These are phyloP conservation scores for Bombus affinis DNA, from an alignment of 1,140 invertebrate species.

Conservation along the genomic window DNA sequence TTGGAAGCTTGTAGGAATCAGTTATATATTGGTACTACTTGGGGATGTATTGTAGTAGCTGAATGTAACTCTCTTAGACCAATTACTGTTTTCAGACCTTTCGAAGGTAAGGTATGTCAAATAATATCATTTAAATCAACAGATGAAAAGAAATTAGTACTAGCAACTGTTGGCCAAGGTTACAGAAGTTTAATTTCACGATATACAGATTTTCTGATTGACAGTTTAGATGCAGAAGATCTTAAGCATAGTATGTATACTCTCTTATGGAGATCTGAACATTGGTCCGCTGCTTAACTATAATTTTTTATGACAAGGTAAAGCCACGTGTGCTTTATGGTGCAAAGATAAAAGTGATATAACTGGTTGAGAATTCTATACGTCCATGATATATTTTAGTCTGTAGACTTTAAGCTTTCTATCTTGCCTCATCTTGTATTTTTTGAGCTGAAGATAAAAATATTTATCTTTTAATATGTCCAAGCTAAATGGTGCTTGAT, in stretches of 20 bases:
- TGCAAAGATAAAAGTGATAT: constrained; percentile 50
- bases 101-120: constrained; percentile 89
- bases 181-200: constrained; percentile 91
- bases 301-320: constrained; percentile 25
- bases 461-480: constrained; percentile 40
- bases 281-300: constrained; percentile 86
- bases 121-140: constrained; percentile 78
- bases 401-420: constrained; percentile 38
- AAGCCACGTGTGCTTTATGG: constrained; percentile 59
- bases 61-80: constrained; percentile 91
- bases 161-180: constrained; percentile 92
- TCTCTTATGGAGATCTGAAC: constrained; percentile 88
- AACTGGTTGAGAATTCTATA: constrained; percentile 55
- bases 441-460: constrained; percentile 28
- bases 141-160: constrained; percentile 82
- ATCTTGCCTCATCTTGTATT: constrained; percentile 33
- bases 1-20: constrained; percentile 87
- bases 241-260: constrained; percentile 86
- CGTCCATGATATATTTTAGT: constrained; percentile 64
- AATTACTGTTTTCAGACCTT: constrained; percentile 94
- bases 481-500: constrained; percentile 47
- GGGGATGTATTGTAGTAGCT: constrained; percentile 95
- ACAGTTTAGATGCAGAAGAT: constrained; percentile 78
- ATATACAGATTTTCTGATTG: constrained; percentile 85
- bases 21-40: constrained; percentile 94